Conservation (phyloP, 2,888 invertebrate species). For the Dicycla oo region DNA sequence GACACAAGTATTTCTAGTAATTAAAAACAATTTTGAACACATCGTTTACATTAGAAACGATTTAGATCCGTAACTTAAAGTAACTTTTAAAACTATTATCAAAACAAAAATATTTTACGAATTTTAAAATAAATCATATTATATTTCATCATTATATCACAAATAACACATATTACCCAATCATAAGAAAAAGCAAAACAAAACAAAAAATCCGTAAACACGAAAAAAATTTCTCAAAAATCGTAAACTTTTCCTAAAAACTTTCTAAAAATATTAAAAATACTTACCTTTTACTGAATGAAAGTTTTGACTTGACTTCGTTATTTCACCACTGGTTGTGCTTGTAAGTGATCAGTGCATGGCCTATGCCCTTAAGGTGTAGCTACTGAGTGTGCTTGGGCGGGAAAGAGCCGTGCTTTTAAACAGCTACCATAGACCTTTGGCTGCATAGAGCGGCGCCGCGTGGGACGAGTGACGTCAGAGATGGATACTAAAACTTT, state of each 20-base stretch:
- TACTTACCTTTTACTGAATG: conserved; percentile 40
- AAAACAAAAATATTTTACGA: neutral
- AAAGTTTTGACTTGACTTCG: conserved; percentile 26
- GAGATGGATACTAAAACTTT: conserved; percentile 26
- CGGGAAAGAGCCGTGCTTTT: conserved; percentile 83
- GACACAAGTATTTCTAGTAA: neutral
- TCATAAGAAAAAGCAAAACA: neutral
- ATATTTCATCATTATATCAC: neutral
- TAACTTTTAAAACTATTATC: conserved; percentile 1
- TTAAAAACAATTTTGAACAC: neutral
- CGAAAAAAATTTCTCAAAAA: neutral
- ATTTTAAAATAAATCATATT: neutral
- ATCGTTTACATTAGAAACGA: neutral
- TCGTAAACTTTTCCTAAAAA: neutral
- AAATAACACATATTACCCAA: too few species aligned
- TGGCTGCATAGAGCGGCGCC: conserved; percentile 62
- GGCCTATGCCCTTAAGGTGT: conserved; percentile 68
- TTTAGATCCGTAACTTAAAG: neutral
- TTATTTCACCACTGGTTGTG: conserved; percentile 35
- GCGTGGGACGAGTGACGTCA: conserved; percentile 78
- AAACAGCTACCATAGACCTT: conserved; percentile 79
- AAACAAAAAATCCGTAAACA: fast-evolving
- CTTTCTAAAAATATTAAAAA: neutral
- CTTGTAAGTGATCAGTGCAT: conserved; percentile 65
- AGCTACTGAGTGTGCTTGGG: conserved; percentile 81